Evolutionary conservation across 2,797 vertebrate genomes (phyloP).

Genomic region (Rhinella marina): DNA sequence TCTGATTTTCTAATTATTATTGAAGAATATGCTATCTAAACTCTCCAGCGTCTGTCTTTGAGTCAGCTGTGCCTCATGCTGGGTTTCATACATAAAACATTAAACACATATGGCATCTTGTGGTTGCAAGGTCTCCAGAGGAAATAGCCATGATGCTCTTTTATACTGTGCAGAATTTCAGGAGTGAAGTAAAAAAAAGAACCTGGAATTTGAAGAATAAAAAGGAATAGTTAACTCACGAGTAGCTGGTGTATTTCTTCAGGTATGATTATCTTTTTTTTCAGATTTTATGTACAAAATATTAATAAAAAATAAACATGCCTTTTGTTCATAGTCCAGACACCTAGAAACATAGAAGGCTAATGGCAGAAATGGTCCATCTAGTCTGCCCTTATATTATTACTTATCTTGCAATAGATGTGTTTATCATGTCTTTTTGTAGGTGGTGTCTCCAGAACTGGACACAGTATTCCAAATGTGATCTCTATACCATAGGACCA

Average conservation of each 20-base stretch:
- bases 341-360: no score
- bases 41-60: slow-evolving; percentile 67
- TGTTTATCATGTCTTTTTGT: no score
- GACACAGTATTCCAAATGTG: no score
- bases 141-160: slow-evolving; percentile 68
- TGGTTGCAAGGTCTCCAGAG: slow-evolving; percentile 74
- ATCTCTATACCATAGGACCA: no score
- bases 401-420: no score
- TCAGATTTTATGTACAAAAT: not conserved
- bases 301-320: not conserved
- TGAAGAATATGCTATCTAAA: slow-evolving; percentile 72
- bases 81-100: slow-evolving; percentile 91
- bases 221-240: slow-evolving; percentile 13
- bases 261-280: not conserved
- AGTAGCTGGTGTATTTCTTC: not conserved
- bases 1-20: slow-evolving; percentile 90
- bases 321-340: not conserved
- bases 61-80: slow-evolving; percentile 70
- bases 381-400: no score
- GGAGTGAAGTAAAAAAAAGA: slow-evolving; percentile 44
- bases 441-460: no score
- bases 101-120: slow-evolving; percentile 87
- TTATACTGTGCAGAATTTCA: slow-evolving; percentile 71
- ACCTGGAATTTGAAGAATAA: not conserved
- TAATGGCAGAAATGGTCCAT: no score